Evolutionary conservation across 64 coral and sea anemone genomes (phyloP).

Genomic region (Porites australiensis): DNA sequence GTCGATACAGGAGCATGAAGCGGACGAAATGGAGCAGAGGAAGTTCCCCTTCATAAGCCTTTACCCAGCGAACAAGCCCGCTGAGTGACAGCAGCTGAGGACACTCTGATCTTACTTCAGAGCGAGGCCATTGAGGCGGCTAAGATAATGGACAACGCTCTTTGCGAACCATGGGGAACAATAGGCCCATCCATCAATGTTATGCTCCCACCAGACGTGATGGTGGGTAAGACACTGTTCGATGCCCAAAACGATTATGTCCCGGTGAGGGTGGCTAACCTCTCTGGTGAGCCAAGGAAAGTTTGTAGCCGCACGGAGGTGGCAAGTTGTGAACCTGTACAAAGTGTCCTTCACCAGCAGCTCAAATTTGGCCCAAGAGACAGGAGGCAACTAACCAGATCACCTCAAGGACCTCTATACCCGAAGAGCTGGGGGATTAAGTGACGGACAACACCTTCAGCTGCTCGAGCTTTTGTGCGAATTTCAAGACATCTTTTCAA

Average conservation of each 20-base stretch:
- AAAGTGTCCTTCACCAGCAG: slow-evolving; percentile 14
- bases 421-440: not conserved
- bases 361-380: not conserved
- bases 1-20: no score
- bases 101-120: not conserved
- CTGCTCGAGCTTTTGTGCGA: slow-evolving; percentile 1
- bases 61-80: not conserved
- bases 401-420: slow-evolving; percentile 30
- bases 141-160: not conserved
- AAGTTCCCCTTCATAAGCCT: slow-evolving; percentile 6
- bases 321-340: slow-evolving; percentile 50
- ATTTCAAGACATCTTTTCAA: slow-evolving; percentile 58
- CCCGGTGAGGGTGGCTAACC: slow-evolving; percentile 20
- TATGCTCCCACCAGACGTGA: not conserved
- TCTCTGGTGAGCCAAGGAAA: slow-evolving; percentile 19
- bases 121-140: not conserved
- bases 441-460: not conserved
- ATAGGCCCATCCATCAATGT: slow-evolving; percentile 4
- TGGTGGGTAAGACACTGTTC: slow-evolving; percentile 45
- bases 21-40: not conserved
- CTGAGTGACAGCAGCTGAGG: not conserved
- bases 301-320: slow-evolving; percentile 6
- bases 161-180: slow-evolving; percentile 3
- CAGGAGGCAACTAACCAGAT: not conserved
- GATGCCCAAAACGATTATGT: slow-evolving; percentile 13